These are phyloP conservation scores for Cydia amplana DNA, from an alignment of 1,140 invertebrate genomes.

Conservation along the genomic window DNA sequence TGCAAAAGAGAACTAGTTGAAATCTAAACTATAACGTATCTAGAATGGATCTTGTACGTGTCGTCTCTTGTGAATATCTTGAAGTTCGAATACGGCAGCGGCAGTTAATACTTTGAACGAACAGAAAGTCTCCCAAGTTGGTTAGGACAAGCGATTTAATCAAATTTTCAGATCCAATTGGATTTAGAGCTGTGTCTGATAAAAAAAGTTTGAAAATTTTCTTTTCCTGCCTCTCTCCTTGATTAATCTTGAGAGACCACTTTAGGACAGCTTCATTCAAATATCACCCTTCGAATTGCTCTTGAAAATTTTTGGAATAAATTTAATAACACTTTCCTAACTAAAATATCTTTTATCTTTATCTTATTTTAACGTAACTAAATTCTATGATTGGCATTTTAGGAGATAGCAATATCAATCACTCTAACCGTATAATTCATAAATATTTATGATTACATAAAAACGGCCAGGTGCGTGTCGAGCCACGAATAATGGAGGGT, in stretches of 20 bases:
- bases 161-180: slow-evolving; percentile 26
- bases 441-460: not conserved
- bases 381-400: not conserved
- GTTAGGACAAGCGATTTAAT: slow-evolving; percentile 22
- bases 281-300: slow-evolving; percentile 20
- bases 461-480: too few species aligned
- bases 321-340: slow-evolving; percentile 11
- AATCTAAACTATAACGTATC: too few species aligned
- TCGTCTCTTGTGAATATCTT: too few species aligned
- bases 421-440: not conserved
- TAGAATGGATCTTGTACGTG: too few species aligned
- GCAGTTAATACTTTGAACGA: not conserved
- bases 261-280: slow-evolving; percentile 18
- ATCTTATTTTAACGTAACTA: not conserved
- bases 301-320: slow-evolving; percentile 18
- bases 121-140: not conserved
- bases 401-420: not conserved
- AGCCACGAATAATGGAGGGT: too few species aligned
- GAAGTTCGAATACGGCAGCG: too few species aligned
- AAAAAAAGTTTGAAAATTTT: slow-evolving; percentile 25
- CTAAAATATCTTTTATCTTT: too few species aligned
- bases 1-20: too few species aligned
- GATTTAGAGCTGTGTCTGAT: slow-evolving; percentile 15
- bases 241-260: slow-evolving; percentile 29
- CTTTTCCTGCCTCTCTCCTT: not conserved